Evolutionary conservation across 2,113 vertebrate species (phyloP).

Genomic region (Lepus europaeus): DNA sequence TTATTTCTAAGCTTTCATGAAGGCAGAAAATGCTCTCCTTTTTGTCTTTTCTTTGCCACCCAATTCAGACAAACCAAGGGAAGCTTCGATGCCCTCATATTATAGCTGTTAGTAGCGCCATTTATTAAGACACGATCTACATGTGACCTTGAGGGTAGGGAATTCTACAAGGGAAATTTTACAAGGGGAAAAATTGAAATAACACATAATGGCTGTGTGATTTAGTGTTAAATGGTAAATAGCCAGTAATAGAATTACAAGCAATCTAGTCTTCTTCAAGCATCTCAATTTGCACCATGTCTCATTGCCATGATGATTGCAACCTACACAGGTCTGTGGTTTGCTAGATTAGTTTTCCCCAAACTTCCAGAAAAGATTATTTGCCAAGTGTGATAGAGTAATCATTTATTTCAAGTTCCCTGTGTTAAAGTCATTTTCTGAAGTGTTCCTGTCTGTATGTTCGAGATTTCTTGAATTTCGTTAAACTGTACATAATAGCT

Average conservation of each 20-base stretch:
- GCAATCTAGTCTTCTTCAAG: not conserved
- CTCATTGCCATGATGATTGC: rapidly evolving
- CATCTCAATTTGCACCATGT: not conserved
- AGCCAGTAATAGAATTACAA: not conserved
- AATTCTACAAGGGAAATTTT: not conserved
- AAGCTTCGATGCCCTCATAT: not conserved
- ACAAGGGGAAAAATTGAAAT: not conserved
- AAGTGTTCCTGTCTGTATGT: not conserved
- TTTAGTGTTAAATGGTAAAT: not conserved
- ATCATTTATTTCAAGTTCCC: not conserved
- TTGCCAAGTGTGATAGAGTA: not conserved
- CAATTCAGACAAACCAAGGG: not conserved
- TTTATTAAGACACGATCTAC: not conserved
- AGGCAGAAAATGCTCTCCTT: not conserved
- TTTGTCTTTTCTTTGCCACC: not conserved
- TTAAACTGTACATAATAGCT: not conserved
- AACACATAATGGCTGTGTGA: not conserved
- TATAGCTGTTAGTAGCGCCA: not conserved
- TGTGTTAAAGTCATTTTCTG: not conserved
- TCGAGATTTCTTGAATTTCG: not conserved
- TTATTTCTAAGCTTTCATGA: constrained; percentile 6
- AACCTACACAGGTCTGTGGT: not conserved
- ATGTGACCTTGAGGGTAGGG: not conserved
- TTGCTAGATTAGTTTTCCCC: not conserved
- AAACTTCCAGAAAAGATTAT: not conserved